Evolutionary conservation across 2,113 vertebrate genomes (phyloP).

Genomic region (Rutilus rutilus): DNA sequence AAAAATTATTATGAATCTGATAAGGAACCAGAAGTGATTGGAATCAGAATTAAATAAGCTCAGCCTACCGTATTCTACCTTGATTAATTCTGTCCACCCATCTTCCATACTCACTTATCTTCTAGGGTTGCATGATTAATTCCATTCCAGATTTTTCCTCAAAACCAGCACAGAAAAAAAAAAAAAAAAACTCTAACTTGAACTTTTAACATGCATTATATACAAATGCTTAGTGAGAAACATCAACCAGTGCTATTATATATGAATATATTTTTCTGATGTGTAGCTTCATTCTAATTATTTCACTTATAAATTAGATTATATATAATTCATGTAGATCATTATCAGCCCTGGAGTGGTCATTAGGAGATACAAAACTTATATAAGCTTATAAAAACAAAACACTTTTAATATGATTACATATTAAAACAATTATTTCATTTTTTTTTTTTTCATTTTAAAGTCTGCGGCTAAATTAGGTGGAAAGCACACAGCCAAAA

Average conservation of each 20-base stretch:
- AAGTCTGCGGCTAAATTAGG: not conserved
- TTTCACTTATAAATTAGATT: too few relatives aligned
- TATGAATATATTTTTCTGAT: not conserved
- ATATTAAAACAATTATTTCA: not conserved
- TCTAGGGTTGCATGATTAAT: not conserved
- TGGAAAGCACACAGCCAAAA: conserved; percentile 10
- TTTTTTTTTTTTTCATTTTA: too few relatives aligned
- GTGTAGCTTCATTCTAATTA: not conserved
- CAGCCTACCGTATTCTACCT: too few relatives aligned
- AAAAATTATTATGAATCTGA: too few relatives aligned
- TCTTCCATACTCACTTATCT: too few relatives aligned
- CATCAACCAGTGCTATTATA: not conserved
- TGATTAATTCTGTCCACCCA: too few relatives aligned
- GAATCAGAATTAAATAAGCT: too few relatives aligned
- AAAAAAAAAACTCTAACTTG: not conserved
- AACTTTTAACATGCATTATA: not conserved
- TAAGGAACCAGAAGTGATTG: too few relatives aligned
- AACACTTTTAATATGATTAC: not conserved
- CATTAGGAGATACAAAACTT: not conserved
- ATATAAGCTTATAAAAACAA: not conserved
- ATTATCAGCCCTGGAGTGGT: not conserved
- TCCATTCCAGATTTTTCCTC: not conserved
- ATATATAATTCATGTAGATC: not conserved
- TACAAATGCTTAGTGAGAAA: not conserved
- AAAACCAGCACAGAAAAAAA: not conserved